These are phyloP conservation scores for Charanyca ferruginea DNA, from an alignment of 2,888 invertebrate genomes.

Conservation along the genomic window DNA sequence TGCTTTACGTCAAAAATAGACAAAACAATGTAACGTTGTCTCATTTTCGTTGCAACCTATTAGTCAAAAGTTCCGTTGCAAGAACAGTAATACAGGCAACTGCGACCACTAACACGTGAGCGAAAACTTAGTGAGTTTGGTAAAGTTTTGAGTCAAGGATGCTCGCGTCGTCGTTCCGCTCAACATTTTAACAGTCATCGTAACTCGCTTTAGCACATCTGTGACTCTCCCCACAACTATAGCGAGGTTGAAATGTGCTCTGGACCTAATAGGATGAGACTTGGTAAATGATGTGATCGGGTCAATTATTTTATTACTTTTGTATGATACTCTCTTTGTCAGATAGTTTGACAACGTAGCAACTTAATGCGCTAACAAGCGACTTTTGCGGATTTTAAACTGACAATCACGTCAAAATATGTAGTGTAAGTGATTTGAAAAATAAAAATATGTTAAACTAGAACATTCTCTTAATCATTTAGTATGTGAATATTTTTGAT, in stretches of 20 bases:
- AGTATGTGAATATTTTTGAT: too few species aligned
- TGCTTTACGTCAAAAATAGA: too few species aligned
- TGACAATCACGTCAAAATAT: too few species aligned
- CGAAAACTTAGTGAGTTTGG: slow-evolving; percentile 60
- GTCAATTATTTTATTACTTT: background rate
- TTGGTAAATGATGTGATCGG: background rate
- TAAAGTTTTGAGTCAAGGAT: slow-evolving; percentile 69
- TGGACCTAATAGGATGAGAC: background rate
- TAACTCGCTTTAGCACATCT: slow-evolving; percentile 79
- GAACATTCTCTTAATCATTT: too few species aligned
- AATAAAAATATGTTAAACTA: too few species aligned
- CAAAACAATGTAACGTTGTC: background rate
- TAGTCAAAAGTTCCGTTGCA: slow-evolving; percentile 22
- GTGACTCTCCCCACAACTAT: slow-evolving; percentile 60
- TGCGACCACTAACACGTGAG: slow-evolving; percentile 27
- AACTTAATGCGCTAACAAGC: too few species aligned
- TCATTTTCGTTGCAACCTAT: slow-evolving; percentile 10
- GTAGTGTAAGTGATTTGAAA: too few species aligned
- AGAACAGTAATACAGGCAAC: slow-evolving; percentile 26
- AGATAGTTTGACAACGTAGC: too few species aligned
- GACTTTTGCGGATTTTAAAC: too few species aligned
- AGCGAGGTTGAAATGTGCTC: slow-evolving; percentile 22
- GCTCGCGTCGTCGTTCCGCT: slow-evolving; percentile 62
- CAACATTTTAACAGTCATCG: slow-evolving; percentile 73
- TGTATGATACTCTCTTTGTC: background rate